Conservation (phyloP, 2,888 invertebrate species). For the Marronus borbonicus region DNA sequence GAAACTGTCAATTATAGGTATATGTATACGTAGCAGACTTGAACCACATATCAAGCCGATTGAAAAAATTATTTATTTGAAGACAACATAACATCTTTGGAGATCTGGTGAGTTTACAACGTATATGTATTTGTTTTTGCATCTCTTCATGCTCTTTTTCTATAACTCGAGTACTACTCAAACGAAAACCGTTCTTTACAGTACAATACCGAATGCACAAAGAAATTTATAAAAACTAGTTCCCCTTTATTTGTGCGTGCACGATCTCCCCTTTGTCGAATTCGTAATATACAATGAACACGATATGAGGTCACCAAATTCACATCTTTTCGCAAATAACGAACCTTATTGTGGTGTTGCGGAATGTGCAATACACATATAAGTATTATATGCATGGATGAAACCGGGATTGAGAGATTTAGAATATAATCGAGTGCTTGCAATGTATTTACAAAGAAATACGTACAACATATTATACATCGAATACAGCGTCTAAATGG, state of each 20-base stretch:
- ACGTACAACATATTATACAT: too few relatives aligned
- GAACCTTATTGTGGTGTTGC: constrained; percentile 13
- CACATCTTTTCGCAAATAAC: constrained; percentile 19
- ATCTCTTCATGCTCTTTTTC: too few relatives aligned
- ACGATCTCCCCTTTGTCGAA: constrained; percentile 28
- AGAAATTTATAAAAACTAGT: constrained; percentile 27
- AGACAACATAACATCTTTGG: neutral
- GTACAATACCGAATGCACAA: constrained; percentile 21
- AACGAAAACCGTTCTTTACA: neutral
- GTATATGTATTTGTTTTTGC: constrained; percentile 12
- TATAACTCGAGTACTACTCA: neutral
- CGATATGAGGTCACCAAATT: constrained; percentile 25
- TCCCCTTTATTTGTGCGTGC: constrained; percentile 22
- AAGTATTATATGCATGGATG: neutral
- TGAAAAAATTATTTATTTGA: constrained; percentile 8
- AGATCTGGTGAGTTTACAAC: constrained; percentile 1
- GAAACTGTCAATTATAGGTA: neutral
- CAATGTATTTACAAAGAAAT: too few relatives aligned
- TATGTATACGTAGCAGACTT: neutral
- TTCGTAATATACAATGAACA: constrained; percentile 15
- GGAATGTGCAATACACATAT: neutral
- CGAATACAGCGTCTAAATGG: too few relatives aligned
- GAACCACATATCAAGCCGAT: neutral
- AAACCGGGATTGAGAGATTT: too few relatives aligned
- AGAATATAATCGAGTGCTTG: too few relatives aligned